Evolutionary conservation across 2,888 invertebrate genomes (phyloP).

Genomic region (Drosophila sordidula): DNA sequence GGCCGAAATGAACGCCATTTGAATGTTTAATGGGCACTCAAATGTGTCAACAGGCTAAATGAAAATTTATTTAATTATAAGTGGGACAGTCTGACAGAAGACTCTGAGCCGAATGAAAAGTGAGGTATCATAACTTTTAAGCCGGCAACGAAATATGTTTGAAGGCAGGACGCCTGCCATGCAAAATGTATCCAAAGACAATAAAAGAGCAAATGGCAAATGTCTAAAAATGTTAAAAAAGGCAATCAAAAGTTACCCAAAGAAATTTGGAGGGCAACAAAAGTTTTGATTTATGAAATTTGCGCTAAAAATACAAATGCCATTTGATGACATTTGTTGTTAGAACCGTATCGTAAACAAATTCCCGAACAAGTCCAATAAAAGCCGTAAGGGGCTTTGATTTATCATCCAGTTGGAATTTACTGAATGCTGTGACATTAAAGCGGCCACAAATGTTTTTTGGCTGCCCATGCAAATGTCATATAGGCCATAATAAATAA

Average conservation of each 20-base stretch:
- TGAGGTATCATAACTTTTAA: constrained; percentile 53
- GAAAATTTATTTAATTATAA: constrained; percentile 75
- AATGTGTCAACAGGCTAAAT: constrained; percentile 76
- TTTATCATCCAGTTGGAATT: constrained; percentile 62
- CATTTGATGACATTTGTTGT: constrained; percentile 72
- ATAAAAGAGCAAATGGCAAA: constrained; percentile 18
- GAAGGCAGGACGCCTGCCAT: constrained; percentile 41
- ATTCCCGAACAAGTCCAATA: constrained; percentile 76
- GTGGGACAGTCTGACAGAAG: constrained; percentile 30
- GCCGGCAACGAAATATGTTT: constrained; percentile 36
- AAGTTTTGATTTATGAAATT: constrained; percentile 78
- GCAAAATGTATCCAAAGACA: constrained; percentile 19
- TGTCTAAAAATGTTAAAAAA: constrained; percentile 50
- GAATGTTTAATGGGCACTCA: constrained; percentile 78
- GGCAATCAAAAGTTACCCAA: constrained; percentile 73
- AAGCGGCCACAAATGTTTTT: constrained; percentile 61
- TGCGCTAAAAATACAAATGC: constrained; percentile 71
- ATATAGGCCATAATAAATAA: constrained; percentile 65
- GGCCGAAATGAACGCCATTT: constrained; percentile 56
- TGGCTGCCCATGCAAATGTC: constrained; percentile 45
- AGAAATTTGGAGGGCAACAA: constrained; percentile 31
- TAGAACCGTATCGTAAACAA: constrained; percentile 56
- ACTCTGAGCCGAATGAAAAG: constrained; percentile 36
- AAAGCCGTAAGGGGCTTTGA: constrained; percentile 71
- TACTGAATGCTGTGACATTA: constrained; percentile 58